These are phyloP conservation scores for Acanthornis magna DNA, from an alignment of 2,797 vertebrate species.

Conservation along the genomic window DNA sequence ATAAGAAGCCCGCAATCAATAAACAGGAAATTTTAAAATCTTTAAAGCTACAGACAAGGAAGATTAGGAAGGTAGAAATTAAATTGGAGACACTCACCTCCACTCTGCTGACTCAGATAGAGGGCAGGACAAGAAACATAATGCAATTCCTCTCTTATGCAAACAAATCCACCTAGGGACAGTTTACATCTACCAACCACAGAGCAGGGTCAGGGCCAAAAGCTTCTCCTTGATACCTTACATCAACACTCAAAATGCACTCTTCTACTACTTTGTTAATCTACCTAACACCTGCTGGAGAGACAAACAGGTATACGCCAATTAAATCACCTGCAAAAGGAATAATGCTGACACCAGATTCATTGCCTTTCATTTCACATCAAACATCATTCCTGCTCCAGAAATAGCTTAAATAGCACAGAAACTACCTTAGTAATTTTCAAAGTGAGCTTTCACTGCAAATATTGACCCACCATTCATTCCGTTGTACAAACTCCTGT, in stretches of 20 bases:
- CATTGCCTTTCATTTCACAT: background rate
- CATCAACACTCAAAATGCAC: background rate
- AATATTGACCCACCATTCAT: constrained; percentile 90
- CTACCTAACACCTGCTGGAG: background rate
- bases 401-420: background rate
- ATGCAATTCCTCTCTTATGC: background rate
- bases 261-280: background rate
- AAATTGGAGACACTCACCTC: background rate
- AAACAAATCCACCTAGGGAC: background rate
- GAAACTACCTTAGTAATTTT: background rate
- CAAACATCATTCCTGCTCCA: background rate
- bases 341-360: background rate
- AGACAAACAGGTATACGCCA: background rate
- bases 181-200: background rate
- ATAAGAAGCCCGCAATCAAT: background rate
- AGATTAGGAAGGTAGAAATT: background rate
- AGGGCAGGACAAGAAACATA: background rate
- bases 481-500: constrained; percentile 93
- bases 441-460: constrained; percentile 41
- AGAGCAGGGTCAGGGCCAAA: background rate
- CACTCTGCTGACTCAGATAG: background rate
- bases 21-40: background rate
- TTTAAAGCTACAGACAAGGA: background rate
- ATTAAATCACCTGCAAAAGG: background rate
- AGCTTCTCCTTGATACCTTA: background rate